Conservation (phyloP, 2,113 vertebrate species). For the Leucoraja erinaceus region DNA sequence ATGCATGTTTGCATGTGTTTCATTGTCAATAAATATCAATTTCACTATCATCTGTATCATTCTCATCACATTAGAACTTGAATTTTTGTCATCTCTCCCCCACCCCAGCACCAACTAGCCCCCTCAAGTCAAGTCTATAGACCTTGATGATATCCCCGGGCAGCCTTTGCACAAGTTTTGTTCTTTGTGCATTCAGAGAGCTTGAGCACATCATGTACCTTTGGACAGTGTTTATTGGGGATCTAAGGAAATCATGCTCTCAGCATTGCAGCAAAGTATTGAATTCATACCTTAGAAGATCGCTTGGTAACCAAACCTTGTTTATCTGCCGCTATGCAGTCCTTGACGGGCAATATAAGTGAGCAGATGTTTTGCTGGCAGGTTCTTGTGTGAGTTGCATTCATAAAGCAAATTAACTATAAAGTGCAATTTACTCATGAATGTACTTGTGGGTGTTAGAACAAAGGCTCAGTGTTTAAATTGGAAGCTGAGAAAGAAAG, state of each 20-base stretch:
- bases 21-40: neutral
- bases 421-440: slow-evolving; percentile 41
- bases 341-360: neutral
- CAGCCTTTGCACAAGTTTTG: neutral
- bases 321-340: neutral
- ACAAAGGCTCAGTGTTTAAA: slow-evolving; percentile 45
- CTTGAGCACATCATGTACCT: neutral
- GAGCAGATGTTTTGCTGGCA: neutral
- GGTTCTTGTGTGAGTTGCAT: slow-evolving; percentile 36
- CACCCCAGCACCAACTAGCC: too few species aligned
- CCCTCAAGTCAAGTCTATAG: neutral
- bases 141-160: neutral
- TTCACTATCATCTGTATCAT: neutral
- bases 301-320: neutral
- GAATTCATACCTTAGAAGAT: neutral
- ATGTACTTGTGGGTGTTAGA: slow-evolving; percentile 42
- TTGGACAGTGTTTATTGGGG: neutral
- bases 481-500: slow-evolving; percentile 41
- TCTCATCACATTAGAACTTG: neutral
- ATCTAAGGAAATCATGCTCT: neutral
- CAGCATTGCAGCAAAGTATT: neutral
- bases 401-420: slow-evolving; percentile 52
- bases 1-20: neutral
- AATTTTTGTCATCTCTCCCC: neutral
- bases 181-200: neutral